phyloP scores from a whole-genome alignment of 2,888 invertebrate species.

The Julus scanicus region DNA sequence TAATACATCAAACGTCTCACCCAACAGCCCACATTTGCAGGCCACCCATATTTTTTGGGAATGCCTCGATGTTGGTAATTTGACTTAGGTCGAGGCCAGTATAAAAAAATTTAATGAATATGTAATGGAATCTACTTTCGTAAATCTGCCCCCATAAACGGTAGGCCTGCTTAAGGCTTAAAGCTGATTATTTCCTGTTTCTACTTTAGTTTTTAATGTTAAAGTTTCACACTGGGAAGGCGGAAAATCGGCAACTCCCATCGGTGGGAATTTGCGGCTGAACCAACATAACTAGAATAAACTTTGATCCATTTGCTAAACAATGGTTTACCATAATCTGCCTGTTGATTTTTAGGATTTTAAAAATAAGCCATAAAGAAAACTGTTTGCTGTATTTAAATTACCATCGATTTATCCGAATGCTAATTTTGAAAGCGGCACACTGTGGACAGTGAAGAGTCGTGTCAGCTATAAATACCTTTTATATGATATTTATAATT shows the following conservation, averaged over 20 bases:
- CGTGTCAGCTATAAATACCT: too few relatives aligned
- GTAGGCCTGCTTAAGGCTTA: background rate
- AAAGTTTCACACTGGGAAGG: background rate
- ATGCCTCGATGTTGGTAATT: constrained; percentile 2
- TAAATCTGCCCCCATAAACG: constrained; percentile 30
- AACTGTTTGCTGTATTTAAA: background rate
- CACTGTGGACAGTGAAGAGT: too few relatives aligned
- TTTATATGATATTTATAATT: too few relatives aligned
- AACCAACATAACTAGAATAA: background rate
- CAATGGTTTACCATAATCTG: background rate
- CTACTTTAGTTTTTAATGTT: background rate
- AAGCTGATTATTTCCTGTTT: constrained; percentile 4
- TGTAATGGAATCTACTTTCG: background rate
- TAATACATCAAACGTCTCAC: constrained; percentile 3
- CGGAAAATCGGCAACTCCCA: constrained; percentile 1
- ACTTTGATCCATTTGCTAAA: background rate
- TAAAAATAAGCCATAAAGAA: background rate
- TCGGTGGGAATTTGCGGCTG: background rate
- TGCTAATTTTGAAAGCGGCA: too few relatives aligned
- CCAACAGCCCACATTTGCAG: constrained; percentile 23
- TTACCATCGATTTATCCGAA: too few relatives aligned
- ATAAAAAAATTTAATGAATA: constrained; percentile 4
- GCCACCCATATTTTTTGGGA: constrained; percentile 31
- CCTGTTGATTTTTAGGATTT: constrained; percentile 13
- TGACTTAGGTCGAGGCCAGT: constrained; percentile 20